These are phyloP conservation scores for Campodea augens DNA, from an alignment of 1,140 invertebrate genomes.

Conservation along the genomic window DNA sequence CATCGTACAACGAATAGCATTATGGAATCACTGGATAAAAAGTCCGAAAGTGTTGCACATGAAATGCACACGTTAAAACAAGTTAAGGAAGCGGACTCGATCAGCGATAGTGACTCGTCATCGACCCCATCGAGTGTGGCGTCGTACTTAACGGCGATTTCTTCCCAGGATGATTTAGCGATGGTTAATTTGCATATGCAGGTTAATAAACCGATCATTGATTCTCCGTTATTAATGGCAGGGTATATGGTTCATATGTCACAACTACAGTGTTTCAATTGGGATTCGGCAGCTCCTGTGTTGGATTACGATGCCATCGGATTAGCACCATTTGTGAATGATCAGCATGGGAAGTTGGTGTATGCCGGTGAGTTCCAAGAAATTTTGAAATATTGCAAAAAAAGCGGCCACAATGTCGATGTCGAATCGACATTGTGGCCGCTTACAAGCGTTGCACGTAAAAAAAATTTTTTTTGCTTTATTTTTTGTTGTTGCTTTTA, in stretches of 20 bases:
- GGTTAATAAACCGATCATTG: conserved; percentile 80
- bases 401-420: no score
- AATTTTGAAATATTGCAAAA: not conserved
- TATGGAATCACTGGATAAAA: no score
- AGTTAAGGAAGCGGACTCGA: no score
- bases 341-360: conserved; percentile 13
- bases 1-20: conserved; percentile 20
- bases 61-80: no score
- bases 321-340: conserved; percentile 13
- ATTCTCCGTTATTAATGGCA: conserved; percentile 81
- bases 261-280: conserved; percentile 39
- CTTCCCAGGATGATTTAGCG: conserved; percentile 82
- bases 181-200: conserved; percentile 88
- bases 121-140: conserved; percentile 13
- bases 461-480: no score
- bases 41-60: no score
- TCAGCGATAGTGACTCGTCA: no score
- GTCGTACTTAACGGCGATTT: conserved; percentile 79
- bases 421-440: no score
- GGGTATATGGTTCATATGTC: conserved; percentile 85
- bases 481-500: no score
- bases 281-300: conserved; percentile 17
- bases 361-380: conserved; percentile 12
- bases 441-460: no score
- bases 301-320: conserved; percentile 12